Evolutionary conservation across 2,113 vertebrate species (phyloP), one percentile per base, ranked within the genome.

Genomic region (Calyptommatus sinebrachiatus): DNA sequence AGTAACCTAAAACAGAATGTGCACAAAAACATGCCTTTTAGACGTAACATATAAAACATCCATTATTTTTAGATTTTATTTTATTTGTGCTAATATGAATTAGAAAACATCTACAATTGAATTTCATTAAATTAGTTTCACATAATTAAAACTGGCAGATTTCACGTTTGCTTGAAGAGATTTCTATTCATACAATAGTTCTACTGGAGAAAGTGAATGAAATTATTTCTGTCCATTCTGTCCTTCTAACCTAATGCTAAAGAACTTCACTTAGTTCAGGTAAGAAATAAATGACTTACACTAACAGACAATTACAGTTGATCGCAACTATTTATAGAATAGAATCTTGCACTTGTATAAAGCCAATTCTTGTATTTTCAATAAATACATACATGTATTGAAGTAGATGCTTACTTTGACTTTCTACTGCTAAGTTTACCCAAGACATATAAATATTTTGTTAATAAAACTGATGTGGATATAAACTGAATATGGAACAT

Each of bases 1-100:
- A 31, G 96, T 91, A 75, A 96, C 93, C 98, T 99, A 91, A 76
- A 92, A 92, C 21, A 83, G 73, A 85, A 80, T 57, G 14, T 18
- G 16, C 53, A 57, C 48, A n/a, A 85, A 83, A 71, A 86, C 70
- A 72, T 61, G 16, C 18, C 77, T 1, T 78, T 76, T 76, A 76
- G 26, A 26, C 46, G 48, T 79, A 21, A 2, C 71, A 5, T 45
- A 67, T 26, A 31, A 66, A 78, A 81, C 28, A 73, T 48, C 62
- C 29, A 21, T 20, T 63, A 48, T 48, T 71, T 71, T 50, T 50
- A 31, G 28, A 3, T 71, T 70, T 62, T 14, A 71, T n/a, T 72
- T 11, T 61, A 63, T 1, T 48, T 20, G 60, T 18, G 14, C 28
- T 9, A 31, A 46, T 48, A 20, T 20, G 66, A 29, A 8, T 48